Evolutionary conservation across 2,113 vertebrate genomes (phyloP).

Genomic region (Thomomys bottae): DNA sequence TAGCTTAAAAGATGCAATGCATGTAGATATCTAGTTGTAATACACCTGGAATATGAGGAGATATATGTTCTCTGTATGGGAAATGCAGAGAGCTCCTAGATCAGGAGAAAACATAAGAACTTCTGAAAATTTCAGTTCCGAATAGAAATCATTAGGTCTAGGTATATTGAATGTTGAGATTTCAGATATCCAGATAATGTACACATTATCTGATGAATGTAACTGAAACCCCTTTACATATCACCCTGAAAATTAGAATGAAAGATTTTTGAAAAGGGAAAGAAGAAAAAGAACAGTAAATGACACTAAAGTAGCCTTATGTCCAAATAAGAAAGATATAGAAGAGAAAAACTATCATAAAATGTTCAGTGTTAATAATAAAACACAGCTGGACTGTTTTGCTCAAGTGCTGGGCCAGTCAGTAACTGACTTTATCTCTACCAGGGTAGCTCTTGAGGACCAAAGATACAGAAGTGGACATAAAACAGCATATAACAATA

Average conservation of each 20-base stretch:
- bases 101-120: not conserved
- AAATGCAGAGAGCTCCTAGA: not conserved
- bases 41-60: not conserved
- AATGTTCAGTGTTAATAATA: not conserved
- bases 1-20: not conserved
- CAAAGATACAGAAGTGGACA: not conserved
- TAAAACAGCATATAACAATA: not conserved
- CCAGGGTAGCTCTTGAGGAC: too few relatives aligned
- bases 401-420: not conserved
- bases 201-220: too few relatives aligned
- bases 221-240: too few relatives aligned
- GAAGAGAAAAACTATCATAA: not conserved
- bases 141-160: not conserved
- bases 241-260: too few relatives aligned
- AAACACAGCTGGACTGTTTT: not conserved
- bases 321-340: not conserved
- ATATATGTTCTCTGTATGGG: not conserved
- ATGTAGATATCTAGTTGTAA: not conserved
- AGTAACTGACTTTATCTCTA: not conserved
- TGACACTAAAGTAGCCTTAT: not conserved
- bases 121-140: not conserved
- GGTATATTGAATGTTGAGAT: not conserved
- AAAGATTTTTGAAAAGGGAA: too few relatives aligned
- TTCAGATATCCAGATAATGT: not conserved
- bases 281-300: not conserved